phyloP scores from a whole-genome alignment of 2,113 vertebrate genomes.

The Lonchura striata region DNA sequence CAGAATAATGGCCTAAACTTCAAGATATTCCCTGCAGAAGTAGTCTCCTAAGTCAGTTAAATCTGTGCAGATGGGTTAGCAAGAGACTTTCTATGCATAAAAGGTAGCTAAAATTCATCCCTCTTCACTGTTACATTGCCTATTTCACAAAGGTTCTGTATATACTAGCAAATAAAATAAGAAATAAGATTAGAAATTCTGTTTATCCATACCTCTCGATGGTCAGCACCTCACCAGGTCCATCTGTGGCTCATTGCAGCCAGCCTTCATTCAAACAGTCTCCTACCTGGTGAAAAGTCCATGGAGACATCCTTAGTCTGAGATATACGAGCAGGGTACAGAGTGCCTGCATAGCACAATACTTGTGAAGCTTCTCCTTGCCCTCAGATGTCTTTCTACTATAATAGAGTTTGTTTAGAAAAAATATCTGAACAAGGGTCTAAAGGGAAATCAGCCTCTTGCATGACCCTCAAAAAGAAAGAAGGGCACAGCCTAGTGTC shows the following conservation, averaged over 20 bases:
- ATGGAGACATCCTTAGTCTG: not conserved
- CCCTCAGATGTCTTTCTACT: not conserved
- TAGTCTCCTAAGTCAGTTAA: not conserved
- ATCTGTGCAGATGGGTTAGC: not conserved
- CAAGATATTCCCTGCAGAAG: not conserved
- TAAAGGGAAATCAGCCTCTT: not conserved
- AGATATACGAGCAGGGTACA: not conserved
- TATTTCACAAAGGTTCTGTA: not conserved
- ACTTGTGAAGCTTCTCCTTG: not conserved
- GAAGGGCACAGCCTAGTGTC: not conserved
- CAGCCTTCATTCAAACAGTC: not conserved
- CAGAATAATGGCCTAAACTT: not conserved
- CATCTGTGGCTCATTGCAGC: not conserved
- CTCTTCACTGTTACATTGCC: not conserved
- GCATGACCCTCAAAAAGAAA: not conserved
- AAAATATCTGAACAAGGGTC: not conserved
- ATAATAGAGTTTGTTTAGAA: not conserved
- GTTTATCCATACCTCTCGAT: not conserved
- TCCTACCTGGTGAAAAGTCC: not conserved
- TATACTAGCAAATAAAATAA: not conserved
- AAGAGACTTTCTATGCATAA: not conserved
- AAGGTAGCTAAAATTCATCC: not conserved
- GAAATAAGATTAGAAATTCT: not conserved
- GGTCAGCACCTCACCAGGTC: not conserved
- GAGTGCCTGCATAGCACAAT: not conserved